Conservation (phyloP, 1,140 invertebrate species). For the Cyrtorhinus lividipennis region DNA sequence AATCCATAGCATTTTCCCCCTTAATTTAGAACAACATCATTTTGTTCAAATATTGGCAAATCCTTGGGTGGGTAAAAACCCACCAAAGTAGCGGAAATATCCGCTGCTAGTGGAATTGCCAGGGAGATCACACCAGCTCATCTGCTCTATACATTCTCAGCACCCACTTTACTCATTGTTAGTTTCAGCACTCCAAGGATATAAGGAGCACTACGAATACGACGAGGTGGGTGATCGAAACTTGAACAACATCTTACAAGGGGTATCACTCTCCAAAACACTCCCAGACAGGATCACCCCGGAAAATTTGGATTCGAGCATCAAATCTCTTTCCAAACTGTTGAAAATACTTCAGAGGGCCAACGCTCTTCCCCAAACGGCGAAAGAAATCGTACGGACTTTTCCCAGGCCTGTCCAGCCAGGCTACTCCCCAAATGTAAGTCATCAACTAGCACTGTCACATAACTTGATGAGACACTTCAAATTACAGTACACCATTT, state of each 20-base stretch:
- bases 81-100: too few relatives aligned
- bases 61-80: too few relatives aligned
- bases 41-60: too few relatives aligned
- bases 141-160: too few relatives aligned
- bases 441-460: too few relatives aligned
- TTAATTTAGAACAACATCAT: too few relatives aligned
- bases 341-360: conserved; percentile 25
- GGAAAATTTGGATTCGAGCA: conserved; percentile 60
- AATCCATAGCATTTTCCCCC: too few relatives aligned
- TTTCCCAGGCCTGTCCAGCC: conserved; percentile 11
- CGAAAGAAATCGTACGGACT: conserved; percentile 11
- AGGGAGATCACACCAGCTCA: too few relatives aligned
- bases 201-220: not conserved
- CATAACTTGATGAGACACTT: not conserved
- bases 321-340: conserved; percentile 56
- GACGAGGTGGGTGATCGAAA: not conserved
- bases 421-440: conserved; percentile 1
- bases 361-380: conserved; percentile 17
- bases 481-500: too few relatives aligned
- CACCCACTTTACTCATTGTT: too few relatives aligned
- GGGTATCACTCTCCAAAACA: conserved; percentile 34
- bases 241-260: conserved; percentile 14
- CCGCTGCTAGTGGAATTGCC: too few relatives aligned
- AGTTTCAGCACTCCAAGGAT: not conserved
- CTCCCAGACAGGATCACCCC: conserved; percentile 54